phyloP scores from a whole-genome alignment of 2,888 invertebrate species.

The Ferrisia virgata region DNA sequence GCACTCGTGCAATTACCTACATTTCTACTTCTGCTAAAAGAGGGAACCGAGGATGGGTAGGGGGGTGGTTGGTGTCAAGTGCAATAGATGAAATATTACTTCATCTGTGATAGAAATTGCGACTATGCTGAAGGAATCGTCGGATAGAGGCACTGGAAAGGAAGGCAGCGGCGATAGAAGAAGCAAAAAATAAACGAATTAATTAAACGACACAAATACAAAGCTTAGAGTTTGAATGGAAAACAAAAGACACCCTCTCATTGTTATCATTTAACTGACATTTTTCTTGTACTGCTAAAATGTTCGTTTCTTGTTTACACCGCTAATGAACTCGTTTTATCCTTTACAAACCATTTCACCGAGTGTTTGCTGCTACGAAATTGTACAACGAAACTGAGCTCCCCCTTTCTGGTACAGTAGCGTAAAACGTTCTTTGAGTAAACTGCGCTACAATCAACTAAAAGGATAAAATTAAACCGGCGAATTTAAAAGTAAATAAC shows the following conservation, averaged over 20 bases:
- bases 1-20: too few species aligned
- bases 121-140: too few species aligned
- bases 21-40: too few species aligned
- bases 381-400: constrained; percentile 35
- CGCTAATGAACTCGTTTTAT: constrained; percentile 43
- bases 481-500: constrained; percentile 36
- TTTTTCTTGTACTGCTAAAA: constrained; percentile 39
- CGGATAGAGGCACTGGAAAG: too few species aligned
- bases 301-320: constrained; percentile 39
- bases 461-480: constrained; percentile 42
- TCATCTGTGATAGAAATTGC: too few species aligned
- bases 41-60: too few species aligned
- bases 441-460: constrained; percentile 41
- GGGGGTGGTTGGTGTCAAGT: too few species aligned
- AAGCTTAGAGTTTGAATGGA: constrained; percentile 11
- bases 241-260: constrained; percentile 25
- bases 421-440: constrained; percentile 39
- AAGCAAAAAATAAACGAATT: neutral
- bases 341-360: constrained; percentile 43
- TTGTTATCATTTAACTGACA: constrained; percentile 28
- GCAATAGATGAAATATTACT: too few species aligned
- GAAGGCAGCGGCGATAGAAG: too few species aligned
- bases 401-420: neutral
- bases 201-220: constrained; percentile 16
- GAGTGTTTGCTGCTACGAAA: constrained; percentile 36